phyloP scores from a whole-genome alignment of 2,888 invertebrate species.

The Cantharis rustica region DNA sequence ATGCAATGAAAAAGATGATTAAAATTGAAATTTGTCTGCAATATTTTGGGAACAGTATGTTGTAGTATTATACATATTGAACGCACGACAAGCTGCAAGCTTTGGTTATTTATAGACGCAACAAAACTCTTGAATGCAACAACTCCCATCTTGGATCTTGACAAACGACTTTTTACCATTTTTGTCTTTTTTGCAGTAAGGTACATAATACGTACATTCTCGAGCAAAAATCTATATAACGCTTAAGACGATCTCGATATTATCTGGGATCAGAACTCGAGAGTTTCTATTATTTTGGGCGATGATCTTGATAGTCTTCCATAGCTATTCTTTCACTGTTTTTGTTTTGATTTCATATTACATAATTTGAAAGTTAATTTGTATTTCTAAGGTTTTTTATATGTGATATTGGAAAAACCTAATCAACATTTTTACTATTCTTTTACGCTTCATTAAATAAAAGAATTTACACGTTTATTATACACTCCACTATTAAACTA shows the following conservation, averaged over 20 bases:
- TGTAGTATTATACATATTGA: not conserved
- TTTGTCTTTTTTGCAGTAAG: not conserved
- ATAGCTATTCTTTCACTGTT: not conserved
- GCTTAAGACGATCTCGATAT: not conserved
- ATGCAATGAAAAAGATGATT: not conserved
- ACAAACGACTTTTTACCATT: constrained; percentile 13
- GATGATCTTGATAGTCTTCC: not conserved
- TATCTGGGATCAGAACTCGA: not conserved
- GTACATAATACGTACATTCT: not conserved
- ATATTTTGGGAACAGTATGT: not conserved
- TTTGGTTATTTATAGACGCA: constrained; percentile 23
- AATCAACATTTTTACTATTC: not conserved
- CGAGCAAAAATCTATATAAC: not conserved
- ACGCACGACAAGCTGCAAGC: not conserved
- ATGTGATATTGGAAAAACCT: not conserved
- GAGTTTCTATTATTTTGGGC: not conserved
- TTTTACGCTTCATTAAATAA: not conserved
- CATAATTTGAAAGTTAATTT: not conserved
- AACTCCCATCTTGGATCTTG: constrained; percentile 15
- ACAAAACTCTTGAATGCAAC: constrained; percentile 14
- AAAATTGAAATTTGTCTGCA: not conserved
- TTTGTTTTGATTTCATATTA: not conserved
- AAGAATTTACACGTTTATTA: not conserved
- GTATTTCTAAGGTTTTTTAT: not conserved
- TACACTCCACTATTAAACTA: not conserved